Percentiles rank a stretch among this genome's conserved stretches.
These are phyloP conservation scores for Tapera naevia DNA, from an alignment of 2,797 vertebrate species.

Conservation along the genomic window DNA sequence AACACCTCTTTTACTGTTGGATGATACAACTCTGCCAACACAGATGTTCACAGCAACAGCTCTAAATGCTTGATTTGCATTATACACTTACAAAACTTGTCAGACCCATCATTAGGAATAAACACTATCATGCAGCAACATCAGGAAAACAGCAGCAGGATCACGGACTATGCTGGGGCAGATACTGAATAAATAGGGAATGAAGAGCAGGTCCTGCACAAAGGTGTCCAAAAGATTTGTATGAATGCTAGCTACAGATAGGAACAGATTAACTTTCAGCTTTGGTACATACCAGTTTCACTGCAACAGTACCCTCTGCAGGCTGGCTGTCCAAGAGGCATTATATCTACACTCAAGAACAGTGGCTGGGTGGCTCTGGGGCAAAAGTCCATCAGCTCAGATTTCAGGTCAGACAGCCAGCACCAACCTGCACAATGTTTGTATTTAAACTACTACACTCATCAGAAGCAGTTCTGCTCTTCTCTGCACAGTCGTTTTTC, in stretches of 20 bases:
- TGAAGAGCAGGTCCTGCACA: neutral
- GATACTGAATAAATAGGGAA: neutral
- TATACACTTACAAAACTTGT: neutral
- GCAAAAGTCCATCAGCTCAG: neutral
- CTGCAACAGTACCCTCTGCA: neutral
- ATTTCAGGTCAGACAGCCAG: neutral
- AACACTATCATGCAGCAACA: neutral
- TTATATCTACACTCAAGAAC: neutral
- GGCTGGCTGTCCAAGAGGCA: neutral
- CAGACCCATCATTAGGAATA: neutral
- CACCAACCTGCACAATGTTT: neutral
- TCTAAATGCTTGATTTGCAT: neutral
- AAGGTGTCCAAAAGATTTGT: neutral
- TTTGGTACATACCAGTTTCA: neutral
- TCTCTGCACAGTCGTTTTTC: neutral
- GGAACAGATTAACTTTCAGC: conserved; percentile 3
- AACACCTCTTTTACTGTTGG: neutral
- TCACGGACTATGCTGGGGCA: neutral
- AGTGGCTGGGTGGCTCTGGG: neutral
- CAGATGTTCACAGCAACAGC: neutral
- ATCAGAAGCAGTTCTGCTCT: neutral
- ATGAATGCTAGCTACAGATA: neutral
- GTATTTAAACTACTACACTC: neutral
- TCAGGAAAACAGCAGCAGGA: neutral
- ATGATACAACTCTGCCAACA: neutral